Conservation (phyloP, 2,888 invertebrate species). For the Melanophora roralis region DNA sequence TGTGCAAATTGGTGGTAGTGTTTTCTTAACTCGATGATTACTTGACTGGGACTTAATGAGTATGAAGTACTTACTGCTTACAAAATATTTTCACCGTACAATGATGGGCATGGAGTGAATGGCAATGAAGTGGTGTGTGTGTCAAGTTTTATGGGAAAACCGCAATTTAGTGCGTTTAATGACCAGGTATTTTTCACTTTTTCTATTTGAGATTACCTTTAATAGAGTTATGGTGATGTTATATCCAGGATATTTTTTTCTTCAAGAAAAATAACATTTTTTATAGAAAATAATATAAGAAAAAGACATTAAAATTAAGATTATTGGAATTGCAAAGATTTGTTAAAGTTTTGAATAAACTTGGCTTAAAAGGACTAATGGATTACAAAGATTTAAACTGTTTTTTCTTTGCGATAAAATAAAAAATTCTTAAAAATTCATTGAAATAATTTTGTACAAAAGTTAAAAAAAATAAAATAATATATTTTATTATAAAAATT, state of each 20-base stretch:
- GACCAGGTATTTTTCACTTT: conserved; percentile 41
- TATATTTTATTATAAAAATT: too few species aligned
- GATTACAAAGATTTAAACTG: too few species aligned
- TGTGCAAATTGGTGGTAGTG: conserved; percentile 41
- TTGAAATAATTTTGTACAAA: too few species aligned
- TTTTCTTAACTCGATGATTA: conserved; percentile 42
- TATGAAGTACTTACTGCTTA: neutral
- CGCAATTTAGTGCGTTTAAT: conserved; percentile 53
- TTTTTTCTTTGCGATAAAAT: too few species aligned
- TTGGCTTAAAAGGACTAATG: too few species aligned
- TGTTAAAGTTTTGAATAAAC: too few species aligned
- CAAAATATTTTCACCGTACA: neutral
- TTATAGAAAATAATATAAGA: neutral
- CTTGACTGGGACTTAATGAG: conserved; percentile 34
- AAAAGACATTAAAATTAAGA: too few species aligned
- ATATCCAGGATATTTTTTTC: neutral
- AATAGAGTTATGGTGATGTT: conserved; percentile 17
- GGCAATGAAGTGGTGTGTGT: neutral
- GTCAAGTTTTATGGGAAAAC: conserved; percentile 28
- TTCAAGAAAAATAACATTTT: conserved; percentile 5
- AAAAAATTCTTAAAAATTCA: too few species aligned
- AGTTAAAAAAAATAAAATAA: too few species aligned
- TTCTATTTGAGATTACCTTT: conserved; percentile 33
- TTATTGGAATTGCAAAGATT: conserved; percentile 17
- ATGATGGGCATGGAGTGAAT: neutral